A percentile compares a stretch with the other conserved stretches of the same genome.
Evolutionary conservation across 2,888 invertebrate species (phyloP).

Genomic region (Lasioglossum leucozonium): DNA sequence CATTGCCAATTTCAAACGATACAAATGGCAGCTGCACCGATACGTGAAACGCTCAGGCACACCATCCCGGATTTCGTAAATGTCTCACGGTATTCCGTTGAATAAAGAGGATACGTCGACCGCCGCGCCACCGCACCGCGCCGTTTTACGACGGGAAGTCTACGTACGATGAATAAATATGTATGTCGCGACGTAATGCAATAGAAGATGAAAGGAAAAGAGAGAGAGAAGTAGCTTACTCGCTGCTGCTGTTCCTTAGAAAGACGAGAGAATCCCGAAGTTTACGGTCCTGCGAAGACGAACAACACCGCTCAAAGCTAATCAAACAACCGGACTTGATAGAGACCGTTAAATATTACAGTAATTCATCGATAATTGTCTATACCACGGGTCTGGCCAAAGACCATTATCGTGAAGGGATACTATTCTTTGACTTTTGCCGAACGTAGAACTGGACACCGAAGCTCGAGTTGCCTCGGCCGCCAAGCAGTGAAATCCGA

Average conservation of each 20-base stretch:
- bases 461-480: no score
- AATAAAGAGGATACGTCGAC: slow-evolving; percentile 65
- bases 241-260: slow-evolving; percentile 43
- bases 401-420: no score
- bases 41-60: slow-evolving; percentile 57
- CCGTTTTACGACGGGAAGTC: slow-evolving; percentile 67
- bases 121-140: slow-evolving; percentile 36
- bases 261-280: slow-evolving; percentile 35
- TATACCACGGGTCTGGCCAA: no score
- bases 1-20: slow-evolving; percentile 61
- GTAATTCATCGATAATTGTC: no score
- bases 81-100: slow-evolving; percentile 61
- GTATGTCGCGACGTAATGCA: slow-evolving; percentile 67
- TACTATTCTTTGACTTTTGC: no score
- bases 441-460: no score
- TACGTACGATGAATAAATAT: slow-evolving; percentile 75
- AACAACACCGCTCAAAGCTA: slow-evolving; percentile 36
- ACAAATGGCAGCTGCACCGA: slow-evolving; percentile 59
- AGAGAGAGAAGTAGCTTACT: slow-evolving; percentile 45
- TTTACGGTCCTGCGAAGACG: slow-evolving; percentile 34
- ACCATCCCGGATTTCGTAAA: slow-evolving; percentile 67
- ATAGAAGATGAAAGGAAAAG: slow-evolving; percentile 63
- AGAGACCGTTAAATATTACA: no score
- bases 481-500: no score
- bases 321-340: slow-evolving; percentile 34